Evolutionary conservation across 2,113 vertebrate species (phyloP).

Genomic region (Carollia perspicillata): DNA sequence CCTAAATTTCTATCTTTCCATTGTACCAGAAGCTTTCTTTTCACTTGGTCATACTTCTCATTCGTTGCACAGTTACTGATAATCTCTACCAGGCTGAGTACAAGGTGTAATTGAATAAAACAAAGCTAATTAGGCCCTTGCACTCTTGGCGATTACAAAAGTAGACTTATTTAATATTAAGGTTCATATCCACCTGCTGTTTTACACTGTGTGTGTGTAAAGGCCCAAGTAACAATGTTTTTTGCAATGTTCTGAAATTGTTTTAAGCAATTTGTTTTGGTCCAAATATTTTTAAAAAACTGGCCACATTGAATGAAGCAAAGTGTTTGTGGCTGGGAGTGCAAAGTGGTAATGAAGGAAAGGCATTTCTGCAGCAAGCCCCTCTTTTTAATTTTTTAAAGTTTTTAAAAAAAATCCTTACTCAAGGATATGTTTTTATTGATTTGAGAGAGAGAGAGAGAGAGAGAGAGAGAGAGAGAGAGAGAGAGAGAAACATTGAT

Average conservation of each 20-base stretch:
- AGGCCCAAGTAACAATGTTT: not conserved
- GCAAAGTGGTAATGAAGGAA: not conserved
- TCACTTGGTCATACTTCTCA: not conserved
- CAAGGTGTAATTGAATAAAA: not conserved
- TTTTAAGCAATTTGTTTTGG: not conserved
- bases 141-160: not conserved
- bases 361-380: not conserved
- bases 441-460: too few species aligned
- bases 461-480: too few species aligned
- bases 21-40: not conserved
- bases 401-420: too few species aligned
- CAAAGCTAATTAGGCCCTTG: not conserved
- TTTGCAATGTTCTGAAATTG: not conserved
- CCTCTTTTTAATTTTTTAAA: not conserved
- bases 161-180: not conserved
- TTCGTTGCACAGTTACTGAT: not conserved
- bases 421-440: too few species aligned
- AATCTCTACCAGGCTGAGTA: not conserved
- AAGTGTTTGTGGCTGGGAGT: not conserved
- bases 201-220: not conserved
- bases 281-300: not conserved
- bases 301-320: not conserved
- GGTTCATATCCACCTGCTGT: not conserved
- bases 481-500: too few species aligned
- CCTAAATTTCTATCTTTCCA: not conserved